Evolutionary conservation across 2,113 vertebrate genomes (phyloP).

Genomic region (Sphyrna mokarran): DNA sequence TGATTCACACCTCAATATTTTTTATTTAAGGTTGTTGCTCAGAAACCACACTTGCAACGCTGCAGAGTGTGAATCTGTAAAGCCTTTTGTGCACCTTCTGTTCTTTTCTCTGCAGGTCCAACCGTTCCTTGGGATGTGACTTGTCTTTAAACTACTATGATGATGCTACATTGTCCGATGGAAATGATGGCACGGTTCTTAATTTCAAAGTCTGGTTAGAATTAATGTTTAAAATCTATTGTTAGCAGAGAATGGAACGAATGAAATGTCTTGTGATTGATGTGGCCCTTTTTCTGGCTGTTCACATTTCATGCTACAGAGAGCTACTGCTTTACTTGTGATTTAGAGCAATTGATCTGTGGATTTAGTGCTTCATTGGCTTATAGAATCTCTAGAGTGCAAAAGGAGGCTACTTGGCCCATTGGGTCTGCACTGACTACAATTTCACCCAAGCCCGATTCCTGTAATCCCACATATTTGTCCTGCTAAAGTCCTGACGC

Average conservation of each 20-base stretch:
- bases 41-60: neutral
- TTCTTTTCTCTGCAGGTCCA: neutral
- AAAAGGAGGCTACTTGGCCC: no score
- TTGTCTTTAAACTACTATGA: neutral
- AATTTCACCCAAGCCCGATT: no score
- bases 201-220: neutral
- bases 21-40: neutral
- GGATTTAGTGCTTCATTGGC: neutral
- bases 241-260: neutral
- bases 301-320: neutral
- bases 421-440: no score
- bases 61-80: neutral
- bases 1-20: neutral
- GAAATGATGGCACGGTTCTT: neutral
- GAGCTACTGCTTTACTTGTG: neutral
- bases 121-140: neutral
- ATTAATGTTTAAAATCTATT: neutral
- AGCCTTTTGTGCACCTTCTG: neutral
- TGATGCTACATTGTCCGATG: neutral
- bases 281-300: neutral
- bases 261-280: neutral
- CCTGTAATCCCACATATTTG: no score
- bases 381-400: no score
- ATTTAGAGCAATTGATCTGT: neutral
- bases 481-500: no score